Conservation (phyloP, 2,888 invertebrate species). For the Chromoteleia sp. region DNA sequence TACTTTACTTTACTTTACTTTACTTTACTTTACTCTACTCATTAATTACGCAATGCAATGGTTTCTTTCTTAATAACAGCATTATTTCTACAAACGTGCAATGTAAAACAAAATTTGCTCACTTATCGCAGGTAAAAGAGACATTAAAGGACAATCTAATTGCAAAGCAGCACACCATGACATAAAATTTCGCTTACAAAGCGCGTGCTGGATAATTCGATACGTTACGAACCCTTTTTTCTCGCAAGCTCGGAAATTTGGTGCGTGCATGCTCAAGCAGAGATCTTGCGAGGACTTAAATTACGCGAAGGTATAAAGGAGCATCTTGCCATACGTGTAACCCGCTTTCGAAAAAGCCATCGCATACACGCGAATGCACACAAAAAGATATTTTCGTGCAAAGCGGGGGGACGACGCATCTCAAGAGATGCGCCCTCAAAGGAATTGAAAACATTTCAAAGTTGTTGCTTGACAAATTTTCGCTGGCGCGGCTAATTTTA, state of each 20-base stretch:
- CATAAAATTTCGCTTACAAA: constrained; percentile 29
- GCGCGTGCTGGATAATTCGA: constrained; percentile 25
- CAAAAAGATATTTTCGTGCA: constrained; percentile 56
- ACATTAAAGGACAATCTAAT: constrained; percentile 19
- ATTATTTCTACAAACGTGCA: neutral
- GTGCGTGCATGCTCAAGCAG: constrained; percentile 26
- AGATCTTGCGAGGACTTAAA: constrained; percentile 35
- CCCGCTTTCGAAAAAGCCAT: constrained; percentile 32
- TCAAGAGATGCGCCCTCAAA: constrained; percentile 55
- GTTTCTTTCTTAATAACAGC: neutral
- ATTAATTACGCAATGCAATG: too few relatives aligned
- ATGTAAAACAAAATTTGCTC: too few relatives aligned
- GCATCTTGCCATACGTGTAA: constrained; percentile 37
- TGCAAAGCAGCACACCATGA: constrained; percentile 23
- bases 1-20: too few relatives aligned
- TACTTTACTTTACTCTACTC: too few relatives aligned
- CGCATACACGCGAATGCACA: constrained; percentile 17
- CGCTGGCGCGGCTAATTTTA: constrained; percentile 57
- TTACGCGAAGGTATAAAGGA: constrained; percentile 14
- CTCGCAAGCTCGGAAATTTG: constrained; percentile 3
- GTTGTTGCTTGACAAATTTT: constrained; percentile 67
- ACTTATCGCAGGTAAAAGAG: neutral
- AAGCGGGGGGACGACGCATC: constrained; percentile 30
- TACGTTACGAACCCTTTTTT: constrained; percentile 21
- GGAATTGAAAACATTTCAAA: constrained; percentile 68